These are phyloP conservation scores for Pheucticus melanocephalus DNA, from an alignment of 2,113 vertebrate species.

Conservation along the genomic window DNA sequence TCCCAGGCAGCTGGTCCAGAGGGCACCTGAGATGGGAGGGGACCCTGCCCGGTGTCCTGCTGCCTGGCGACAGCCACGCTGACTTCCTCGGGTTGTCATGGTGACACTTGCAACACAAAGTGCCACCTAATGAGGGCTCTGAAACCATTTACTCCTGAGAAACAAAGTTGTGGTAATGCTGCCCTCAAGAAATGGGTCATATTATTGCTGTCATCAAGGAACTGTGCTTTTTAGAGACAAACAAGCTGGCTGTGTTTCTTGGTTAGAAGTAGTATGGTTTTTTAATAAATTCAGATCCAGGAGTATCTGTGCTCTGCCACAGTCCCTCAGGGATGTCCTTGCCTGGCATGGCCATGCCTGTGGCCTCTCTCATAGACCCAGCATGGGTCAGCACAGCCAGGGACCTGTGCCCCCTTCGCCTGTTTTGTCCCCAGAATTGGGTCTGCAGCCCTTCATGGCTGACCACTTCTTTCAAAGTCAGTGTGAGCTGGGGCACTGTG, in stretches of 20 bases:
- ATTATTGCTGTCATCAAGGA: not conserved
- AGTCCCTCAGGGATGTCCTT: not conserved
- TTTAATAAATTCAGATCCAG: not conserved
- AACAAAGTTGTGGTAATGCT: not conserved
- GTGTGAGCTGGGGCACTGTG: not conserved
- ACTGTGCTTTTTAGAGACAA: not conserved
- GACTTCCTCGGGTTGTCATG: slow-evolving; percentile 1
- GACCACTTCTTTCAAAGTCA: not conserved
- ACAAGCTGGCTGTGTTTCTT: not conserved
- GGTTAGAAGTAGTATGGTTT: not conserved
- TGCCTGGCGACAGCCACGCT: not conserved
- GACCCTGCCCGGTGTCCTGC: not conserved
- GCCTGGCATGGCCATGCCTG: not conserved
- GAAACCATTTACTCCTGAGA: not conserved
- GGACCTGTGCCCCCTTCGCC: not conserved
- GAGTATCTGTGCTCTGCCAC: not conserved
- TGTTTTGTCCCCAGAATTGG: not conserved
- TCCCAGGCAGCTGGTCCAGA: not conserved
- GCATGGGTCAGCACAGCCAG: fast-evolving
- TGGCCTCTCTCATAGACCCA: too few relatives aligned
- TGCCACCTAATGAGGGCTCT: not conserved
- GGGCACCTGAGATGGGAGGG: not conserved
- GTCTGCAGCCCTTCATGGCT: not conserved
- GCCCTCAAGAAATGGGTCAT: not conserved
- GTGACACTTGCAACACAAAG: not conserved